Evolutionary conservation across 2,888 invertebrate genomes (phyloP), one percentile per base, ranked within the genome.

Genomic region (Halictus ligatus): DNA sequence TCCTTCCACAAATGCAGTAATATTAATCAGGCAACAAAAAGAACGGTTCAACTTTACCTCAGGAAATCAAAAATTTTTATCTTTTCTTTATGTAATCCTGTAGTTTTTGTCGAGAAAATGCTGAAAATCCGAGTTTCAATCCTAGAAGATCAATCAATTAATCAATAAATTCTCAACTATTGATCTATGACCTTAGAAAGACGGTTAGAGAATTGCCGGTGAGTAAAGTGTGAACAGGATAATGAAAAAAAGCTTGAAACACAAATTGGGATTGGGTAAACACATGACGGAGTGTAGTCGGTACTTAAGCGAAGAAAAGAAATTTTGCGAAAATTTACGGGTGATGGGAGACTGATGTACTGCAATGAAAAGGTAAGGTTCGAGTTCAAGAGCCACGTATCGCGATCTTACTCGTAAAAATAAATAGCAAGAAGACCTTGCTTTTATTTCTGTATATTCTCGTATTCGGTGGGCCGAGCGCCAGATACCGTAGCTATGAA

Each of bases 401-500:
- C 71, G 81, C 21, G 71, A 29, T 78, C 72, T 15, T 5, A 18
- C 46, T 67, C 76, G 54, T 73, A 78, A 86, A 80, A 71, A 40
- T 75, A 83, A 81, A 50, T 21, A 60, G 48, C 48, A 25, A 71
- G 48, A 64, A 83, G 79, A 64, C 40, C 60, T 21, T 75, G 74
- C 75, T 80, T 87, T 87, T 82, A 89, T 91, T 90, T 89, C 87
- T 73, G 87, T 78, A 83, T 85, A 88, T 88, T 81, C 64, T 43
- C 40, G 79, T 83, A 72, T 71, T 74, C 75, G 80, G 74, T 84
- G 92, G 93, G 94, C 93, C 89, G 80, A 83, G 73, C 93, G 93
- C 93, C 94, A 94, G 90, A 83, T 88, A 54, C 21, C 83, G 79
- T 78, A 88, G 90, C 92, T 86, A 91, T 88, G 91, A 92, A 93